Evolutionary conservation across 2,797 vertebrate species (phyloP).

Genomic region (Falco concolor): DNA sequence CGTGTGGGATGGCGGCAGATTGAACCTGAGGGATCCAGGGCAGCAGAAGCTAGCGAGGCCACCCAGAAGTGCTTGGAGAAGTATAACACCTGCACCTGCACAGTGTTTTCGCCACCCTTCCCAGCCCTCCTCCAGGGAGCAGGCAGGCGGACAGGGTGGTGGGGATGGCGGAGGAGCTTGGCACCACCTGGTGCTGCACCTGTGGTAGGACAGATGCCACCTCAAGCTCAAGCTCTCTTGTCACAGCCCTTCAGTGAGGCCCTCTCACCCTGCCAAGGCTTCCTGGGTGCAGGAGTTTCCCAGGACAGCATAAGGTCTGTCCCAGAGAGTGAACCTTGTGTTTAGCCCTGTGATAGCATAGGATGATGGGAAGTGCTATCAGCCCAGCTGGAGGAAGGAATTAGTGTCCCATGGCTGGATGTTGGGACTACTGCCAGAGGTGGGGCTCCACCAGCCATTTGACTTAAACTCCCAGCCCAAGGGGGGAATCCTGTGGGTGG

Average conservation of each 20-base stretch:
- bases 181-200: conserved; percentile 41
- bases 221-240: not conserved
- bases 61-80: not conserved
- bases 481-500: rapidly evolving
- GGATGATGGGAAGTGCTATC: rapidly evolving
- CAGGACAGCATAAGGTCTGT: not conserved
- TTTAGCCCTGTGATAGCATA: not conserved
- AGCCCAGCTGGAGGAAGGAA: not conserved
- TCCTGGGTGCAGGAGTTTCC: not conserved
- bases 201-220: not conserved
- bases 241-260: not conserved
- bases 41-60: not conserved
- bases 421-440: not conserved
- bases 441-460: not conserved
- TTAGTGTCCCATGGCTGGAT: not conserved
- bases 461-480: not conserved
- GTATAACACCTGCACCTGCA: not conserved
- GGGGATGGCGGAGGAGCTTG: not conserved
- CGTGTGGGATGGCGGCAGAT: rapidly evolving
- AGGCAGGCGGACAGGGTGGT: rapidly evolving
- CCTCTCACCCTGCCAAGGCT: not conserved
- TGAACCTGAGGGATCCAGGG: not conserved
- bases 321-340: not conserved
- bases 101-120: not conserved
- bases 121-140: not conserved